Evolutionary conservation across 2,113 vertebrate species (phyloP).

Genomic region (Megatriorchis doriae): DNA sequence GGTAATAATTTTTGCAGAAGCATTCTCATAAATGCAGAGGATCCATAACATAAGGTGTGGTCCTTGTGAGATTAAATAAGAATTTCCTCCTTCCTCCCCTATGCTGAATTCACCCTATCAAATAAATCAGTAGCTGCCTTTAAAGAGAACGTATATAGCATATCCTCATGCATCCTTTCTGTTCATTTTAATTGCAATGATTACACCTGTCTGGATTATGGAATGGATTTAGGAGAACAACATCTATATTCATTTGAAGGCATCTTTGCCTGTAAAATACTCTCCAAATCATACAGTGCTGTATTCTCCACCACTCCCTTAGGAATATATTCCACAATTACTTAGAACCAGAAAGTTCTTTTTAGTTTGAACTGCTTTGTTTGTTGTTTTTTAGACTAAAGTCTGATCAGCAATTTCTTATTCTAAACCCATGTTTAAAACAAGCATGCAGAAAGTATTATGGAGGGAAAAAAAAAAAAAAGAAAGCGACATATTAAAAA

Average conservation of each 20-base stretch:
- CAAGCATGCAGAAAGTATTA: neutral
- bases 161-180: neutral
- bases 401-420: neutral
- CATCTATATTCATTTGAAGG: slow-evolving; percentile 13
- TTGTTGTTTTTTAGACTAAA: slow-evolving; percentile 2
- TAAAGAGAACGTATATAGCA: neutral
- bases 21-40: neutral
- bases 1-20: neutral
- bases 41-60: neutral
- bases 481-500: slow-evolving; percentile 34
- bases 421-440: neutral
- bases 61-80: neutral
- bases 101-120: neutral
- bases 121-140: slow-evolving; percentile 21
- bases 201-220: slow-evolving; percentile 21
- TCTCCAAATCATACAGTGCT: neutral
- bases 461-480: neutral
- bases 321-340: neutral
- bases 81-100: neutral
- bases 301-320: neutral
- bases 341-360: neutral
- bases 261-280: neutral
- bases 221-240: slow-evolving; percentile 5
- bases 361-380: neutral
- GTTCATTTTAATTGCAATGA: neutral